These are phyloP conservation scores for Mungos mungo DNA, from an alignment of 2,113 vertebrate genomes.

Conservation along the genomic window DNA sequence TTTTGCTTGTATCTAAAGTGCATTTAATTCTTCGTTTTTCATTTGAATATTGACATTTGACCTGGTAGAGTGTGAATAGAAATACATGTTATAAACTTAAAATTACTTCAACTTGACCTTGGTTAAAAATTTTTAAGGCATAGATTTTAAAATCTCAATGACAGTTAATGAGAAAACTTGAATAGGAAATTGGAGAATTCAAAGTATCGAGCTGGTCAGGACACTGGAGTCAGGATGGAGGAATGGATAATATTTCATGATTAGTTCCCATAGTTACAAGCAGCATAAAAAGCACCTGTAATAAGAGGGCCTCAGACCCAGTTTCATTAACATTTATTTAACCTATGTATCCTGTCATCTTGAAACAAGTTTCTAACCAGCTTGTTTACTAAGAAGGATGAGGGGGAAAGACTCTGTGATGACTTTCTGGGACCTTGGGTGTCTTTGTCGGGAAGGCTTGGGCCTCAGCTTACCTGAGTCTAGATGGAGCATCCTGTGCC, in stretches of 20 bases:
- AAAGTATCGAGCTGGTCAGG: background rate
- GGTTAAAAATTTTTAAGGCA: background rate
- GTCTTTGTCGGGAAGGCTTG: background rate
- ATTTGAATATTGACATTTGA: conserved; percentile 10
- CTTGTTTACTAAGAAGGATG: background rate
- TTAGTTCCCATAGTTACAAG: background rate
- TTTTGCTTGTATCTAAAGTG: background rate
- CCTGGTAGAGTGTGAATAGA: background rate
- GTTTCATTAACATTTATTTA: background rate
- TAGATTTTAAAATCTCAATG: background rate
- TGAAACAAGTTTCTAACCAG: background rate
- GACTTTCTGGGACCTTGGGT: too few relatives aligned
- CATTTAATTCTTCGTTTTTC: background rate
- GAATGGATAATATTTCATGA: background rate
- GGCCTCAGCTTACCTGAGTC: background rate
- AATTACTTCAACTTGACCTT: conserved; percentile 1
- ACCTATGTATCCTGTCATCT: background rate
- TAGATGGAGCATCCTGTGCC: background rate
- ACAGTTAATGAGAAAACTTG: background rate
- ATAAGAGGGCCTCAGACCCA: background rate
- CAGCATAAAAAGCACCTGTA: background rate
- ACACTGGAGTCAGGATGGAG: background rate
- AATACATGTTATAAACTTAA: conserved; percentile 2
- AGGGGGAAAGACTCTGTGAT: accelerated
- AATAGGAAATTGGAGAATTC: background rate